Evolutionary conservation across 2,113 vertebrate genomes (phyloP), one percentile per base, ranked within the genome.

Genomic region (Anas platyrhynchos): DNA sequence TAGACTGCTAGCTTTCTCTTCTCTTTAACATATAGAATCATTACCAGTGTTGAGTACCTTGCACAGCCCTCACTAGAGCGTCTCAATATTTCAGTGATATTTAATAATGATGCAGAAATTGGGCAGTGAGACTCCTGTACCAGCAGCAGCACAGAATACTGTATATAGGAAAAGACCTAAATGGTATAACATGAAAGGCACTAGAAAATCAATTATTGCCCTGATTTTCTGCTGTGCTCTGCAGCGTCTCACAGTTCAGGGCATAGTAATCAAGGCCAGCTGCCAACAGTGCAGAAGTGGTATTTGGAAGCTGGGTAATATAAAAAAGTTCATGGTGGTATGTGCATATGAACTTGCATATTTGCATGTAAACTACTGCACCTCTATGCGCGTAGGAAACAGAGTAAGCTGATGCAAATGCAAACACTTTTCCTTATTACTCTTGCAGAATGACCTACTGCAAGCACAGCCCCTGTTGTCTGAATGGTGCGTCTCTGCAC

Each of bases 151-250:
- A 80, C 55, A 72, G 41, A 81, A 0, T 22, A 16, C 44, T 25
- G 22, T 15, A n/a, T 48, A 68, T 16, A 13, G 44, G 25, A 69
- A 26, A 86, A 83, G 32, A 78, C 18, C 10, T 68, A 82, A 77
- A 55, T 0, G 2, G 20, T 0, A 0, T 21, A 65, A 84, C 14
- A 34, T 3, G 25, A 25, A 63, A 67, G 54, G 38, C 0, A 0
- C 21, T 50, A 21, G n/a, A 59, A 92, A 95, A 79, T 6, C 66
- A 61, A 66, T 13, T 0, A 14, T 17, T 12, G 31, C 27, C 63
- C 14, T 56, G 16, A 84, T 87, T 73, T 81, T 84, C 21, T 72
- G 14, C 26, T 75, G 12, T 50, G 31, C 14, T 92, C 27, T 77
- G 44, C 11, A n/a, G 21, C 15, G 13, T 67, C 55, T 71, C 17